These are phyloP conservation scores for Ochropleura leucogaster DNA, from an alignment of 2,888 invertebrate genomes.

Conservation along the genomic window DNA sequence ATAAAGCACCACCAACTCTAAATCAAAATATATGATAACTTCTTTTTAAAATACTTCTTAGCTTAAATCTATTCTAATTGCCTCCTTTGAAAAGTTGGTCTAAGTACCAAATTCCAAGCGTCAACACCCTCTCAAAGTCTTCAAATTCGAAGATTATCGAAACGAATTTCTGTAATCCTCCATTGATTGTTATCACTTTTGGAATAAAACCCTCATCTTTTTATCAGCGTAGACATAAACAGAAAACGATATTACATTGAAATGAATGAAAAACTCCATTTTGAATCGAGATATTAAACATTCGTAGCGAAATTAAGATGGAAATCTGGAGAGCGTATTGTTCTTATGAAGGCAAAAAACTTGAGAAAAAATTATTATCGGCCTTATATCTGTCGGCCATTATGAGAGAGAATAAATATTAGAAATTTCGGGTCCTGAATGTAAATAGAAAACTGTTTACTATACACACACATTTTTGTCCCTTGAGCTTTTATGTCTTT, in stretches of 20 bases:
- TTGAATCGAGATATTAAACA: constrained; percentile 43
- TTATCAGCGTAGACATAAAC: constrained; percentile 41
- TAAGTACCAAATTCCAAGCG: constrained; percentile 7
- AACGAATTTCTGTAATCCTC: constrained; percentile 26
- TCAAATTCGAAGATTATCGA: constrained; percentile 28
- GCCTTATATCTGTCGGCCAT: constrained; percentile 6
- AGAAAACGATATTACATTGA: constrained; percentile 46
- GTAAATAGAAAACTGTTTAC: constrained; percentile 4
- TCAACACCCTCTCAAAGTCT: constrained; percentile 18
- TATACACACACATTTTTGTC: neutral
- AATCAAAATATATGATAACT: neutral
- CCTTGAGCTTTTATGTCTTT: neutral
- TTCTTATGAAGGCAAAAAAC: constrained; percentile 20
- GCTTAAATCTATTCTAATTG: constrained; percentile 8
- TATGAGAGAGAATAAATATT: constrained; percentile 32
- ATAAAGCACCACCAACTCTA: neutral
- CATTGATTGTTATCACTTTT: constrained; percentile 40
- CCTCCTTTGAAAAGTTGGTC: constrained; percentile 9
- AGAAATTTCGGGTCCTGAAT: neutral
- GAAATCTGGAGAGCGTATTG: constrained; percentile 36
- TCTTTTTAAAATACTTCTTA: neutral
- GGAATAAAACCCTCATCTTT: constrained; percentile 33
- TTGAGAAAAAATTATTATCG: neutral
- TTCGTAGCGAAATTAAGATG: constrained; percentile 47
- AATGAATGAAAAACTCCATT: constrained; percentile 47